Percentiles rank a stretch among this genome's conserved stretches.
Conservation (phyloP, 2,888 invertebrate genomes). For the Molanna angustata region DNA sequence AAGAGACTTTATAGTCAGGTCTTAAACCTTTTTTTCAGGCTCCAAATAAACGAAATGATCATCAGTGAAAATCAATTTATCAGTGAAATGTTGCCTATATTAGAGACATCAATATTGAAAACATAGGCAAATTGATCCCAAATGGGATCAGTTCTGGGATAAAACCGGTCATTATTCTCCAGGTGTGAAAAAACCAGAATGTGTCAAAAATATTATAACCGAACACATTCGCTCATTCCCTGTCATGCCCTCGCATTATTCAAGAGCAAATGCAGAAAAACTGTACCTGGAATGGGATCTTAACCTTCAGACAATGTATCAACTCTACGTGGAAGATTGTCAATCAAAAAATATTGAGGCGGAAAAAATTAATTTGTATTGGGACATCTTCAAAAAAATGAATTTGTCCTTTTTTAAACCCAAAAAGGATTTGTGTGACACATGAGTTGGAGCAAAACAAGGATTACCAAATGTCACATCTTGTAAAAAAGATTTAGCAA, state of each 20-base stretch:
- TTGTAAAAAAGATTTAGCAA: background rate
- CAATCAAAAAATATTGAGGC: background rate
- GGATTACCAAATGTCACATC: background rate
- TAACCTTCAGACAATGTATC: background rate
- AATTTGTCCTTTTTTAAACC: background rate
- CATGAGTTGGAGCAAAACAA: background rate
- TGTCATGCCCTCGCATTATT: background rate
- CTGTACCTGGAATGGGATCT: background rate
- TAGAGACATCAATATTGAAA: too few species aligned
- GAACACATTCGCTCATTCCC: background rate
- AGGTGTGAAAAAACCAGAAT: background rate
- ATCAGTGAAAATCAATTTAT: too few species aligned
- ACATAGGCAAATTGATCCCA: too few species aligned
- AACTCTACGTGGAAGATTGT: background rate
- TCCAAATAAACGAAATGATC: too few species aligned
- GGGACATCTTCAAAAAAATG: background rate
- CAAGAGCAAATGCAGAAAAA: background rate
- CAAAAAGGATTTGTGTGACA: background rate
- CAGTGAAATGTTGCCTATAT: too few species aligned
- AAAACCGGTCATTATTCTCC: slow-evolving; percentile 1
- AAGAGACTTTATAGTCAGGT: too few species aligned
- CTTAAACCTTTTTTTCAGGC: too few species aligned
- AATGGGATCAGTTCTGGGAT: too few species aligned
- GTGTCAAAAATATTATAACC: background rate
- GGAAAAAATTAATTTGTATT: background rate